Base-by-base conservation (phyloP, 2,113 vertebrate species). In the Taxidea taxus region DNA sequence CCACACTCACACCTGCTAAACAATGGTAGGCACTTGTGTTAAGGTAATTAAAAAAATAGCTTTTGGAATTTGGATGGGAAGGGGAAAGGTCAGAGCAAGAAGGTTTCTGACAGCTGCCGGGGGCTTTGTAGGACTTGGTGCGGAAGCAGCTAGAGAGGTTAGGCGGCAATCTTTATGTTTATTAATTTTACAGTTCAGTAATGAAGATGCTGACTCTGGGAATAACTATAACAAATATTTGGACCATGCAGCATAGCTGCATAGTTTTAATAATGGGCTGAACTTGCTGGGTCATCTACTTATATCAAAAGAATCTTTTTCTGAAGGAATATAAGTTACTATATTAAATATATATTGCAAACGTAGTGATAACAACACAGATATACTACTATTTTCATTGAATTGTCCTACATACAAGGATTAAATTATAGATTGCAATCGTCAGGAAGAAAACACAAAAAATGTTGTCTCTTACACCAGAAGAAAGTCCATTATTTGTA, bases 371-470 rank as follows among this genome's bases (percentile, higher is more conserved):
- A 94, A 84, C 54, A 82, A 37, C 31, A 83, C 4, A 51, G 10
- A 8, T 44, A 91, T 7, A 66, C 29, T 68, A 37, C 72, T 68
- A 89, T 87, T 74, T 86, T 89, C 18, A 68, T 68, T 47, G n/a
- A 82, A 60, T 74, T 87, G 3, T 64, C 34, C 82, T 91, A 15
- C 18, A 29, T 23, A 6, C 29, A 86, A 77, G 39, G 25, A 77
- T 47, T 70, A 84, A 44, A 81, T 92, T 95, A 85, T 18, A 91
- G 37, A 97, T 91, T 93, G 51, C 21, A 87, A 84, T 64, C 29
- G 62, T 54, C 62, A 91, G 66, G 47, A 82, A 91, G 3, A n/a
- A 93, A 77, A 54, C 9, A 84, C 56, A 23, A 78, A 92, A 60
- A 74, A 91, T 4, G 8, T 27, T 54, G 2, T 92, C 20, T 49